Evolutionary conservation across 2,888 invertebrate species (phyloP), one percentile per base, ranked within the genome.

Genomic region (Drosophila incognita): DNA sequence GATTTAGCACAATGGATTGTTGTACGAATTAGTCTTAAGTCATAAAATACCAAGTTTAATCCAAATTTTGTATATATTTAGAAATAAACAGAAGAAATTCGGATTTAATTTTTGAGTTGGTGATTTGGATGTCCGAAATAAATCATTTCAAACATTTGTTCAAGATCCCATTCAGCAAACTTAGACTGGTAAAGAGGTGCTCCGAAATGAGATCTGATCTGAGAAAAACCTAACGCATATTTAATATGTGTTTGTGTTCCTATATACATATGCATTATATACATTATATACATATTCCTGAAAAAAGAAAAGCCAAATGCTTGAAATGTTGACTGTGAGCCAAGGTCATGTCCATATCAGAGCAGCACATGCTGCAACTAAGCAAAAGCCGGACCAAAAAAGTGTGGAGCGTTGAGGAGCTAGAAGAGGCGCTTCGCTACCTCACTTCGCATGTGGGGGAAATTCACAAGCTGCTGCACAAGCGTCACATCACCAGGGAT

Each of bases 401-500:
- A 70, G 79, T 90, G 21, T 83, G 87, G 58, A 83, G 76, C 31
- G 78, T 86, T 8, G 69, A 69, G 1, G 78, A 84, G 1, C 74
- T 82, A 1, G 79, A 88, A 61, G 95, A 94, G 52, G 95, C 95
- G 0, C 90, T 94, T 8, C 90, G 93, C 59, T 93, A 93, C 2
- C 93, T 95, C 42, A 87, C 94, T 4, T 92, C 93, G 31, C 94
- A 95, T 81, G 93, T 94, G 2, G 91, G 93, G 4, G 93, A 94
- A 69, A 90, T 92, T 10, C 81, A 93, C 46, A 93, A 94, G 31
- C 89, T 95, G 21, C 88, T 95, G 6, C 94, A 93, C 62, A 93
- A 95, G 71, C 94, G 94, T 71, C 89, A 92, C 29, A 90, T 95
- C 1, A 95, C 94, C 0, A 94, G 93, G 82, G 94, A 95, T 42